These are phyloP conservation scores for Thrips palmi DNA, from an alignment of 1,140 invertebrate species.

Conservation along the genomic window DNA sequence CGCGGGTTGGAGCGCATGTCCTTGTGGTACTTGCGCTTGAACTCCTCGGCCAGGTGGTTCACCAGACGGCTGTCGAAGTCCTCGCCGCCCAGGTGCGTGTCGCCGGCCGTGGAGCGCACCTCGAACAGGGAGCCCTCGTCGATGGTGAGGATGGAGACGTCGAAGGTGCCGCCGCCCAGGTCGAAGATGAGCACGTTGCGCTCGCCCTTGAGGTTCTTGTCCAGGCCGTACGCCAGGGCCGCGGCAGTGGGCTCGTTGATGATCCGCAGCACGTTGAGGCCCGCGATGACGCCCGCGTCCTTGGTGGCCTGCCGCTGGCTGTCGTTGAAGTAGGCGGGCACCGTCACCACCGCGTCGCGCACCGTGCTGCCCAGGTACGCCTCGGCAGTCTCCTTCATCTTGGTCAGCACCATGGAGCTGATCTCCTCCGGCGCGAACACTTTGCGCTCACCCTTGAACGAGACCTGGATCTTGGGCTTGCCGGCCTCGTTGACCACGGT, in stretches of 20 bases:
- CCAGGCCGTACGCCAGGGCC: conserved; percentile 96
- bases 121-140: conserved; percentile 54
- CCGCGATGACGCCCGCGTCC: conserved; percentile 72
- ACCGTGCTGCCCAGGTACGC: conserved; percentile 34
- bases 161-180: conserved; percentile 57
- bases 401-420: conserved; percentile 53
- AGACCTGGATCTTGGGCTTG: conserved; percentile 41
- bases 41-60: conserved; percentile 35
- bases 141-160: conserved; percentile 66
- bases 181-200: conserved; percentile 57
- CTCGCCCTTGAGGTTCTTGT: conserved; percentile 77
- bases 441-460: conserved; percentile 30
- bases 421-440: conserved; percentile 70
- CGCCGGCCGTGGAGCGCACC: conserved; percentile 51
- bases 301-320: conserved; percentile 81
- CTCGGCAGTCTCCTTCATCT: conserved; percentile 38
- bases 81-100: conserved; percentile 56
- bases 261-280: conserved; percentile 55
- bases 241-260: conserved; percentile 95
- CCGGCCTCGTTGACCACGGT: conserved; percentile 36
- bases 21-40: conserved; percentile 28
- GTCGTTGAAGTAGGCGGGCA: conserved; percentile 83
- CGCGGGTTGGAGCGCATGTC: conserved; percentile 26
- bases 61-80: conserved; percentile 63
- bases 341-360: conserved; percentile 74